phyloP scores from a whole-genome alignment of 2,888 invertebrate species.

The Drosophila nigritarsus region DNA sequence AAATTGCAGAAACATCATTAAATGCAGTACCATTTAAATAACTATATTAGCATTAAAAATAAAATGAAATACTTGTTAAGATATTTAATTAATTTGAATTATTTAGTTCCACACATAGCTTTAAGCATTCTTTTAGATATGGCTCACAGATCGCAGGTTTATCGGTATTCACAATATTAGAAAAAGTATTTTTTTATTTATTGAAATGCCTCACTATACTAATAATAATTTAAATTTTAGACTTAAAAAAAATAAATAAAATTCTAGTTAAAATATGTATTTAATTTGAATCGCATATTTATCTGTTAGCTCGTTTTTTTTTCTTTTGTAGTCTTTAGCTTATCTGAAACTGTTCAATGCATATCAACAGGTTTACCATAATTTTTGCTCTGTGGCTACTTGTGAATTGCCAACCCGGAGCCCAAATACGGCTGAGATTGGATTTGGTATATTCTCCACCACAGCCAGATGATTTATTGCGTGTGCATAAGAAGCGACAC shows the following conservation, averaged over 20 bases:
- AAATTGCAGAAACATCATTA: not conserved
- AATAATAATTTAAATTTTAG: no score
- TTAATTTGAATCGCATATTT: not conserved
- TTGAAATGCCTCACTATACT: no score
- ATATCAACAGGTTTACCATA: conserved; percentile 40
- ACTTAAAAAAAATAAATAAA: no score
- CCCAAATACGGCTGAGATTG: conserved; percentile 12
- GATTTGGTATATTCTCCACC: not conserved
- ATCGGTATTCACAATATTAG: not conserved
- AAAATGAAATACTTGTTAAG: not conserved
- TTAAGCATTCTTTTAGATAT: not conserved
- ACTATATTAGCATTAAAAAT: no score
- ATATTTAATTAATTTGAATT: not conserved
- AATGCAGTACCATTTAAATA: no score
- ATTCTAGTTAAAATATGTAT: no score
- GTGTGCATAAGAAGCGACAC: conserved; percentile 33
- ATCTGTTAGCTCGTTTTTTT: not conserved
- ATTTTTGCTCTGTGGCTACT: not conserved
- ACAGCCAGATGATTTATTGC: conserved; percentile 46
- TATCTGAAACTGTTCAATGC: not conserved
- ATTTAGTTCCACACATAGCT: not conserved
- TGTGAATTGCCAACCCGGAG: conserved; percentile 16
- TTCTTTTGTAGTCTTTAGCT: not conserved
- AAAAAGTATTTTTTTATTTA: no score
- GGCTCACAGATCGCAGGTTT: no score